These are phyloP conservation scores for Beroe ovata DNA, from an alignment of 37 sponge, comb jelly and placozoan genomes.

Conservation along the genomic window DNA sequence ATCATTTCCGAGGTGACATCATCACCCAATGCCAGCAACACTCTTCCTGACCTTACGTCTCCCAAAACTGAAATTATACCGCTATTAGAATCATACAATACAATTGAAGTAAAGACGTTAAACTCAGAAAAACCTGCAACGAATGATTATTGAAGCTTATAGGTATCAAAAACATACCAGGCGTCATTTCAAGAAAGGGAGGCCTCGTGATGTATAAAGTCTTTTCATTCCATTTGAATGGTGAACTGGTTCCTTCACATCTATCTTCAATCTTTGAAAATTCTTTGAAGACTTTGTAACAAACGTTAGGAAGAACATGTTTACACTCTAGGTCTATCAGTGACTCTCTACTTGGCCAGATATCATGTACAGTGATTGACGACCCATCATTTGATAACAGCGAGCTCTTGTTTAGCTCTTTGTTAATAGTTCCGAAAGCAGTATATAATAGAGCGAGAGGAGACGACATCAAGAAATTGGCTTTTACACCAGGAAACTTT, in stretches of 20 bases:
- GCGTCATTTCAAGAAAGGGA: constrained; percentile 1
- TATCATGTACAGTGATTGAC: neutral
- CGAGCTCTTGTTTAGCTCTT: neutral
- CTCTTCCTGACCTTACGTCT: constrained; percentile 1
- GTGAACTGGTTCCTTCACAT: neutral
- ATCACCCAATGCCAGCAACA: constrained; percentile 29
- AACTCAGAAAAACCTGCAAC: too few species aligned
- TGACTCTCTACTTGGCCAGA: constrained; percentile 5
- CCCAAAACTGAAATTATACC: constrained; percentile 37
- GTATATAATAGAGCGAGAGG: constrained; percentile 36
- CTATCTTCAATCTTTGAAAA: neutral
- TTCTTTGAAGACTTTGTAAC: constrained; percentile 14
- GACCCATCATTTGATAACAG: neutral
- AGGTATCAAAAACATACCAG: constrained; percentile 2
- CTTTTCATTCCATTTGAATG: neutral
- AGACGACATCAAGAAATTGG: constrained; percentile 32
- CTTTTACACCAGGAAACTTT: constrained; percentile 8
- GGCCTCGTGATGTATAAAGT: constrained; percentile 3
- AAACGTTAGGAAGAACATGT: constrained; percentile 32
- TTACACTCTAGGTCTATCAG: constrained; percentile 35
- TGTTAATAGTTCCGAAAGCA: neutral
- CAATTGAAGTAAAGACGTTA: too few species aligned
- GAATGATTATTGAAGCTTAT: too few species aligned
- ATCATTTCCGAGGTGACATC: constrained; percentile 29
- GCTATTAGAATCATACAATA: too few species aligned